Conservation (phyloP, 2,888 invertebrate genomes). For the Esperia sulphurella region DNA sequence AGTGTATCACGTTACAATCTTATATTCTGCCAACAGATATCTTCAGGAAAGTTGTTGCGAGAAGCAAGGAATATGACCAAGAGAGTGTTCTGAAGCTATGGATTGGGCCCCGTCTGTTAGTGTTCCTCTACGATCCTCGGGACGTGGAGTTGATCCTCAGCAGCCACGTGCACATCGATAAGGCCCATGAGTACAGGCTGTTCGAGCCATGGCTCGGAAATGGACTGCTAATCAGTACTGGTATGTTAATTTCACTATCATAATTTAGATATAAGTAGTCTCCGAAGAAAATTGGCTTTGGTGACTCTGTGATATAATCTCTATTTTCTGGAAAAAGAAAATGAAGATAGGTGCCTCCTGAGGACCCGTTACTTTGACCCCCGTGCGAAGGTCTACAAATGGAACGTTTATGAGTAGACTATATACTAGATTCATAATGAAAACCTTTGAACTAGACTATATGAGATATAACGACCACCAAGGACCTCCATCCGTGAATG, state of each 20-base stretch:
- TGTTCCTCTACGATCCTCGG: constrained; percentile 87
- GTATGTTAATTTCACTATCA: constrained; percentile 49
- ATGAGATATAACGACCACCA: no score
- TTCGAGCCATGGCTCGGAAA: constrained; percentile 92
- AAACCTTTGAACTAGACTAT: no score
- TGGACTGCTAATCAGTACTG: constrained; percentile 89
- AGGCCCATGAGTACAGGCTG: constrained; percentile 87
- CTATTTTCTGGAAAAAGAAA: no score
- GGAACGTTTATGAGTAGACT: no score
- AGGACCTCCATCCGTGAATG: no score
- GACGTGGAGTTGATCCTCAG: constrained; percentile 89
- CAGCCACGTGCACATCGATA: constrained; percentile 89
- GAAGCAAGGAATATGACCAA: constrained; percentile 76
- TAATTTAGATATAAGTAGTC: no score
- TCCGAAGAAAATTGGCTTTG: no score
- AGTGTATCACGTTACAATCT: neutral
- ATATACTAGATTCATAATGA: no score
- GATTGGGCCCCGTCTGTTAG: constrained; percentile 87
- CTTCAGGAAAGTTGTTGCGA: constrained; percentile 80
- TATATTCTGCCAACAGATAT: constrained; percentile 74
- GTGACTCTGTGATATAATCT: no score
- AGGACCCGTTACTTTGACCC: no score
- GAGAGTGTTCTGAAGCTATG: constrained; percentile 82
- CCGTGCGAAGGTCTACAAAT: no score
- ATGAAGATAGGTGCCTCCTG: no score